phyloP scores from a whole-genome alignment of 2,797 vertebrate species.

The Miichthys miiuy region DNA sequence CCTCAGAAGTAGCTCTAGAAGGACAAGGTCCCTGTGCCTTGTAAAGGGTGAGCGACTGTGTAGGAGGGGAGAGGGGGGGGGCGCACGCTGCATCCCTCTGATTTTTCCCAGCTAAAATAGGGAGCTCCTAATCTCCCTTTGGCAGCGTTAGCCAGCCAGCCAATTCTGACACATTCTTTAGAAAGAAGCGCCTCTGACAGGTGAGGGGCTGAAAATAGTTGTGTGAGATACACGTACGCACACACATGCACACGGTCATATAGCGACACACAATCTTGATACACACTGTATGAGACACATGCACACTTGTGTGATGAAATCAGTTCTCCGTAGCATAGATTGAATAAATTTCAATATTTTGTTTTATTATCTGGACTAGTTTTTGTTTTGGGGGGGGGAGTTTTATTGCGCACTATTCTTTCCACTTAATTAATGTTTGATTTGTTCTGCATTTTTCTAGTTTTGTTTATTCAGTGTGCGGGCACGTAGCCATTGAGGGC shows the following conservation, averaged over 20 bases:
- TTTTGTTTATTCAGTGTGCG: not conserved
- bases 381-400: not conserved
- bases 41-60: conserved; percentile 57
- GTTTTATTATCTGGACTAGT: not conserved
- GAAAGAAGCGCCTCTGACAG: conserved; percentile 86
- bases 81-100: conserved; percentile 68
- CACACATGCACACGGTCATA: conserved; percentile 23
- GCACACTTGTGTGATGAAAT: conserved; percentile 14
- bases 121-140: conserved; percentile 85
- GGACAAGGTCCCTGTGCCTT: conserved; percentile 56
- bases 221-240: conserved; percentile 49
- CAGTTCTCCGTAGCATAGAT: not conserved
- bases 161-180: conserved; percentile 87
- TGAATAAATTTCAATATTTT: not conserved
- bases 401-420: not conserved
- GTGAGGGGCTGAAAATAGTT: conserved; percentile 85
- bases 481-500: not conserved
- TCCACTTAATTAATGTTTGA: not conserved
- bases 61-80: not conserved
- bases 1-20: conserved; percentile 60
- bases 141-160: conserved; percentile 78
- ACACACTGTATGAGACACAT: not conserved
- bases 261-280: conserved; percentile 29
- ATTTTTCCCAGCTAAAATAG: conserved; percentile 88
- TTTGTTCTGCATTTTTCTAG: not conserved